A percentile compares a stretch with the other conserved stretches of the same genome.
Evolutionary conservation across 2,888 invertebrate genomes (phyloP).

Genomic region (Hyles lineata): DNA sequence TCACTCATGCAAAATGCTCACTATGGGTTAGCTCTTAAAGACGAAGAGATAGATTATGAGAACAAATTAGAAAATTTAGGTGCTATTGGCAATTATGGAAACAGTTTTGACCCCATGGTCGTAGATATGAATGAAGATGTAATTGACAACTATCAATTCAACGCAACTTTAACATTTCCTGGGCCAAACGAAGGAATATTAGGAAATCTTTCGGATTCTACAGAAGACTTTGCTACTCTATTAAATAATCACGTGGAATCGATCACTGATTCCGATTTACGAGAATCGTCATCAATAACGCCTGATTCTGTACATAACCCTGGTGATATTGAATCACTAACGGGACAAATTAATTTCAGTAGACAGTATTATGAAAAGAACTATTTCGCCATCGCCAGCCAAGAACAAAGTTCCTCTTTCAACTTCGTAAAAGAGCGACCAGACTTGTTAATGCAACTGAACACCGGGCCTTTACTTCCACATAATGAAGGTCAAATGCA

Average conservation of each 20-base stretch:
- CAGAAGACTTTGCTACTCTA: conserved; percentile 91
- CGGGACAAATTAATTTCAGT: conserved; percentile 89
- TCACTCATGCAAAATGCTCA: conserved; percentile 92
- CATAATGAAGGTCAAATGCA: conserved; percentile 86
- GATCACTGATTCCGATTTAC: conserved; percentile 86
- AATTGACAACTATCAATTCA: conserved; percentile 93
- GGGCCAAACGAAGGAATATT: conserved; percentile 91
- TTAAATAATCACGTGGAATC: conserved; percentile 90
- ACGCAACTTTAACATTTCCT: conserved; percentile 92
- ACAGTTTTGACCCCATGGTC: conserved; percentile 92
- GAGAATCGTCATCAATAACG: conserved; percentile 89
- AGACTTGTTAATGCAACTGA: conserved; percentile 85
- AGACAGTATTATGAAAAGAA: conserved; percentile 84
- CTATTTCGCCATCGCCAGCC: conserved; percentile 76
- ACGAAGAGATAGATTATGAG: conserved; percentile 92
- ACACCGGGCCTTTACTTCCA: conserved; percentile 81
- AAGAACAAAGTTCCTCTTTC: conserved; percentile 84
- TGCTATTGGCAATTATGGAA: conserved; percentile 84
- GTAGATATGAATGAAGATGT: conserved; percentile 91
- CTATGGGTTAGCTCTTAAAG: conserved; percentile 91
- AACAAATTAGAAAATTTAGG: conserved; percentile 90
- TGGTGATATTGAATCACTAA: conserved; percentile 90
- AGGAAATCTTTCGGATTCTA: conserved; percentile 91
- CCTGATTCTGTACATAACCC: conserved; percentile 87
- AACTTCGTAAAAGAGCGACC: conserved; percentile 86